Base-by-base conservation (phyloP, 2,888 invertebrate genomes). In the Smittia aterrima region DNA sequence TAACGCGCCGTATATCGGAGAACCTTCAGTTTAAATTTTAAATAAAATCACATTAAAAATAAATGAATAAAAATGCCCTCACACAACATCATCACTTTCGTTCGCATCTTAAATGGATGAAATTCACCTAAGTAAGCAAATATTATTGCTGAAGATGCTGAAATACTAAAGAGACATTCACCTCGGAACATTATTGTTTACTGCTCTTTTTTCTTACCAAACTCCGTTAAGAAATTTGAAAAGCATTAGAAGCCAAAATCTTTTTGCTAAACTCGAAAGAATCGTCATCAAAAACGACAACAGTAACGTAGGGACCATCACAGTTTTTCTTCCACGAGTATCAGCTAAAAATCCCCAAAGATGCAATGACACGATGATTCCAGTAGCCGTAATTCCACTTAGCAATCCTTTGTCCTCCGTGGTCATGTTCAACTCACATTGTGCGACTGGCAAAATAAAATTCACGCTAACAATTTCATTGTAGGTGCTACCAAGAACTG, bases 301-400 rank as follows among this genome's bases (percentile, higher is more conserved):
- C 7, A 85, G 76, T 38, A 87, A 82, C 32, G 86, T 82, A 27
- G 84, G 80, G 9, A 87, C 78, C 13, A 87, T 79, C 2, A 84
- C 81, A 18, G 82, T 83, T 76, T 83, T 82, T 16, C 86, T 79
- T 2, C 88, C 88, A 75, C 80, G 81, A 0, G 85, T 85, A 78
- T 88, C 87, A 0, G 87, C 86, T 9, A 87, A 77, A 77, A 85
- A 86, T 2, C 88, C 88, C 87, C 87, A 87, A 53, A 87, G 79
- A 78, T 86, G 85, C 0, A 87, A 87, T 38, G 86, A 85, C n/a
- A 84, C 78, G 54, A 87, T 83, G 77, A 87, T 86, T 24, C 85
- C 85, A 84, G 76, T 1, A 75, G 74, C 54, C 6, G 82, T 81
- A 27, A 81, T 79, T 13, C 82, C 82, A 75, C 80, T 81, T 58